Evolutionary conservation across 2,113 vertebrate genomes (phyloP).

Genomic region (Oreotrochilus melanogaster): DNA sequence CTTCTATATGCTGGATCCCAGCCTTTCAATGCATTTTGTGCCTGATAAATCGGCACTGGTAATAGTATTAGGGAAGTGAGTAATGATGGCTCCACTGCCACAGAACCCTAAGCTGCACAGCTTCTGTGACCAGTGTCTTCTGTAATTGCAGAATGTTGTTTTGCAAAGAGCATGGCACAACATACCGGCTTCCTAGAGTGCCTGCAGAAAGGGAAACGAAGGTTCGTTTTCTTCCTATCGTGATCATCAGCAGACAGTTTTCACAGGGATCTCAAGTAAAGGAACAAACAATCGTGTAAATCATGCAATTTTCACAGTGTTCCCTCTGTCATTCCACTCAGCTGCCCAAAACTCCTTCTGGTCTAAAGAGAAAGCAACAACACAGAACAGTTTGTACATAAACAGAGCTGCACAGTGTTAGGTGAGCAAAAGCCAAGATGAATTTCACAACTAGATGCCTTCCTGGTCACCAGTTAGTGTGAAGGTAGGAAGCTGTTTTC

Average conservation of each 20-base stretch:
- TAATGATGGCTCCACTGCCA: not conserved
- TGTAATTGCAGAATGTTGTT: conserved; percentile 19
- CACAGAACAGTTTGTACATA: conserved; percentile 50
- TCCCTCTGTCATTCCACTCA: not conserved
- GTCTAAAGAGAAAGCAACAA: conserved; percentile 15
- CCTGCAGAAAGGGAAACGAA: conserved; percentile 30
- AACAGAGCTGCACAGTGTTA: conserved; percentile 11
- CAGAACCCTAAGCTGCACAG: not conserved
- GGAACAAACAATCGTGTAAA: conserved; percentile 34
- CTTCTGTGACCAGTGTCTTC: not conserved
- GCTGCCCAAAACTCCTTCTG: not conserved
- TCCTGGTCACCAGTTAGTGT: conserved; percentile 13
- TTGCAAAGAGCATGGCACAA: not conserved
- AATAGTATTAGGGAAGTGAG: not conserved
- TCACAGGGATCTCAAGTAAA: conserved; percentile 31
- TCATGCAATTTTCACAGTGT: conserved; percentile 60
- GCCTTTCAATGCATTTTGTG: not conserved
- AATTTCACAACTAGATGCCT: conserved; percentile 36
- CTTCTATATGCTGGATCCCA: not conserved
- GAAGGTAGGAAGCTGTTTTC: not conserved
- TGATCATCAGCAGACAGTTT: conserved; percentile 63
- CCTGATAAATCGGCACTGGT: not conserved
- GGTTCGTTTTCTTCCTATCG: conserved; percentile 43
- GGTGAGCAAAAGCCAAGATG: not conserved
- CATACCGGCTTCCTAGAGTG: not conserved